Base-by-base conservation (phyloP, 2,888 invertebrate species). In the Omphaloscelis lunosa region DNA sequence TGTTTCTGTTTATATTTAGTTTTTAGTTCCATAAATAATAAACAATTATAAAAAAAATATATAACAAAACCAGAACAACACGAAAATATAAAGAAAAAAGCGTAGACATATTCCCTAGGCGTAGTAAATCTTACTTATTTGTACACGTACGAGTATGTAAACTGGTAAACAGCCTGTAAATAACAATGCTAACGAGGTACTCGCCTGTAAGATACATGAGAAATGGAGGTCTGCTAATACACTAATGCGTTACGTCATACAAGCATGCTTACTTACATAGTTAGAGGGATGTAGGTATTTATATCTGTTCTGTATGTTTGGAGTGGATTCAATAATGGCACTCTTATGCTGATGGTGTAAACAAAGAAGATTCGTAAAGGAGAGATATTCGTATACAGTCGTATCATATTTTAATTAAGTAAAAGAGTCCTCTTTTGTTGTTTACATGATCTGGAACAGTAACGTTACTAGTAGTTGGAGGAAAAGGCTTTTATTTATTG, bases 101-200 rank as follows among this genome's bases (percentile, higher is more conserved):
- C 27, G 51, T 53, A 62, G 51, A n/a, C 41, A 58, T 72, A 72
- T 72, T 72, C 73, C 58, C 73, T 73, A 71, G 70, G 66, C 65
- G 71, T 62, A 74, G 79, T 84, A 86, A 83, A 83, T 84, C 83
- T 86, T 68, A 83, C 70, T 80, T 85, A 82, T 83, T 78, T 81
- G 84, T 76, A 76, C 68, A 70, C 63, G 72, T 71, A 74, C 78
- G n/a, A 62, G 74, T 80, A 86, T 78, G 86, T 85, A 76, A 83
- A 86, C 83, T 75, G 76, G 84, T 65, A 66, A 76, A 72, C 86
- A 85, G 68, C 58, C 70, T 69, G 77, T 84, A 84, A 85, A 86
- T 81, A 86, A 86, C 77, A 59, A 66, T 70, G 73, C 68, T 84
- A 85, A 85, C 87, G 87, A 85, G 72, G 70, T 74, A 63, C 72